Evolutionary conservation across 2,888 invertebrate species (phyloP).

Genomic region (Magallana nippona): DNA sequence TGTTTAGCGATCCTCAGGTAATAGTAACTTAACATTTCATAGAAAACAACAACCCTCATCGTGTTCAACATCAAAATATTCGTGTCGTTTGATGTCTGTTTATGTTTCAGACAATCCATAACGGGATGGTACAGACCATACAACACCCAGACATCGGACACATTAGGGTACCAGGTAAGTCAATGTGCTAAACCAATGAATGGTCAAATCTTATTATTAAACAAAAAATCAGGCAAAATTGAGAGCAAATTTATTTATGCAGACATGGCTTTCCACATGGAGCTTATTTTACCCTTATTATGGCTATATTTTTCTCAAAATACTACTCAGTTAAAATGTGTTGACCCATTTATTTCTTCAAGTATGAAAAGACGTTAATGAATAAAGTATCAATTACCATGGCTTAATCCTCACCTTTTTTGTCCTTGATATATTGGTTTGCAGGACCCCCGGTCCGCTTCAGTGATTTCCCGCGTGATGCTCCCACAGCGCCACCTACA

Average conservation of each 20-base stretch:
- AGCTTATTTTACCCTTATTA: too few relatives aligned
- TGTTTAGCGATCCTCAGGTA: conserved; percentile 93
- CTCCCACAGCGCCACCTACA: conserved; percentile 87
- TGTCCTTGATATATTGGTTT: conserved; percentile 39
- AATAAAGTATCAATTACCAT: too few relatives aligned
- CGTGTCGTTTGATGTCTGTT: not conserved
- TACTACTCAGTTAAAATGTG: too few relatives aligned
- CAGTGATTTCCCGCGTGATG: conserved; percentile 86
- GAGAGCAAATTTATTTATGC: too few relatives aligned
- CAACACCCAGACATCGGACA: conserved; percentile 85
- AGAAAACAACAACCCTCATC: not conserved
- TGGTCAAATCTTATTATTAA: not conserved
- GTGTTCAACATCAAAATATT: not conserved
- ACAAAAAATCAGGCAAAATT: too few relatives aligned
- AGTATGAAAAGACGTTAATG: too few relatives aligned
- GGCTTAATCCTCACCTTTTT: too few relatives aligned
- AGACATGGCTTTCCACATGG: too few relatives aligned
- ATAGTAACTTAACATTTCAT: too few relatives aligned
- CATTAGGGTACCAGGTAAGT: conserved; percentile 82
- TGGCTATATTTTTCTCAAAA: too few relatives aligned
- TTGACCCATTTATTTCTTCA: too few relatives aligned
- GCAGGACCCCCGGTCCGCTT: conserved; percentile 91
- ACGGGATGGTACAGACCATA: conserved; percentile 77
- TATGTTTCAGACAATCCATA: conserved; percentile 74
- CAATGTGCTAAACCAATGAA: not conserved